Percentiles rank a stretch among this genome's conserved stretches.
These are phyloP conservation scores for Upupa epops DNA, from an alignment of 2,113 vertebrate species.

Conservation along the genomic window DNA sequence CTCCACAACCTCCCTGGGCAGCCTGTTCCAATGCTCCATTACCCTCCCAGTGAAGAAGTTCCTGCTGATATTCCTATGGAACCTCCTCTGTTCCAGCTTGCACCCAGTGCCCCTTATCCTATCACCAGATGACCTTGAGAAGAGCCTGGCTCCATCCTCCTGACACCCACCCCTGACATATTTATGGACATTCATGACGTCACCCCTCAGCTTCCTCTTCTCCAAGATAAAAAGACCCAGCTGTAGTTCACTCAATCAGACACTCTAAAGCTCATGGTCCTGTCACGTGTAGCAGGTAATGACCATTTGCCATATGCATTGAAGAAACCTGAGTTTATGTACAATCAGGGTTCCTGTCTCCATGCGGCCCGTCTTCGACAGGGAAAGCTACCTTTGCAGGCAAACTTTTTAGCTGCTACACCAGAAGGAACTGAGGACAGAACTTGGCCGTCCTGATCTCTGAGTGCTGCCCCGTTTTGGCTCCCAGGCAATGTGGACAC, in stretches of 20 bases:
- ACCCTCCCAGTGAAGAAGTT: too few species aligned
- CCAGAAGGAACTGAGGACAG: not conserved
- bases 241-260: not conserved
- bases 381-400: not conserved
- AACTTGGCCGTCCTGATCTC: not conserved
- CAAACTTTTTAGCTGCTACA: not conserved
- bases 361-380: not conserved
- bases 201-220: too few species aligned
- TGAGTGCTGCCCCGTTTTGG: not conserved
- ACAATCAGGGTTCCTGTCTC: not conserved
- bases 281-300: not conserved
- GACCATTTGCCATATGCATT: not conserved
- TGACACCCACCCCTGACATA: too few species aligned
- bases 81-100: too few species aligned
- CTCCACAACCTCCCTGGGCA: too few species aligned
- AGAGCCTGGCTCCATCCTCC: too few species aligned
- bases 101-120: too few species aligned
- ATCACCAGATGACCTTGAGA: too few species aligned
- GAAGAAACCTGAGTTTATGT: not conserved
- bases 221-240: too few species aligned
- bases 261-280: not conserved
- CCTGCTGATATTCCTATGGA: too few species aligned
- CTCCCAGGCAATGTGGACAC: not conserved
- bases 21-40: too few species aligned
- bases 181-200: too few species aligned